These are phyloP conservation scores for Phalloptychus januarius DNA, from an alignment of 2,797 vertebrate genomes.

Conservation along the genomic window DNA sequence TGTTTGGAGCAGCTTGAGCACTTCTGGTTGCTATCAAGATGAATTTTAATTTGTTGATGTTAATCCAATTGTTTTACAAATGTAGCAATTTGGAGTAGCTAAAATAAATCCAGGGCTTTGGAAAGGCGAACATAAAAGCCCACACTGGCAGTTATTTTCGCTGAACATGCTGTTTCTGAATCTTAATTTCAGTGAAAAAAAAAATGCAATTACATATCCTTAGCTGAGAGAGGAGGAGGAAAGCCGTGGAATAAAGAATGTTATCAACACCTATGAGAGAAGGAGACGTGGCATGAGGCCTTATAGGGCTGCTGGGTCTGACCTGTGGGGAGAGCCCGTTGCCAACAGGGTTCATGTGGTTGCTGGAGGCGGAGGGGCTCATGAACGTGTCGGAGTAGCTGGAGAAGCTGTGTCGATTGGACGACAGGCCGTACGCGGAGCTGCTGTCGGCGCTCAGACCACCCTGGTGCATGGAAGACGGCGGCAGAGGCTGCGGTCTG, in stretches of 20 bases:
- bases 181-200: constrained; percentile 65
- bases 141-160: constrained; percentile 69
- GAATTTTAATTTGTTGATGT: constrained; percentile 85
- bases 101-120: constrained; percentile 80
- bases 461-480: constrained; percentile 98
- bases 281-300: neutral
- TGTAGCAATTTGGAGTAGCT: constrained; percentile 80
- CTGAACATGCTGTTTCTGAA: constrained; percentile 72
- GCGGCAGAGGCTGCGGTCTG: constrained; percentile 95
- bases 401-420: constrained; percentile 94
- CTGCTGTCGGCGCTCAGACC: constrained; percentile 86
- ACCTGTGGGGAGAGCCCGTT: constrained; percentile 99
- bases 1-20: constrained; percentile 76
- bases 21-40: constrained; percentile 79
- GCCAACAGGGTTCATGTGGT: constrained; percentile 98
- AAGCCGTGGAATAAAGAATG: constrained; percentile 20
- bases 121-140: constrained; percentile 75
- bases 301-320: constrained; percentile 36
- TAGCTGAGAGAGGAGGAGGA: constrained; percentile 41
- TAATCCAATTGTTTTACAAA: constrained; percentile 85
- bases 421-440: constrained; percentile 91
- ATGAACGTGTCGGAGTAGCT: constrained; percentile 99
- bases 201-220: constrained; percentile 69
- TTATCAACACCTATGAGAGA: constrained; percentile 25
- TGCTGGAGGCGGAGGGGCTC: constrained; percentile 90